Conservation (phyloP, 2,113 vertebrate genomes). For the Manacus vitellinus region DNA sequence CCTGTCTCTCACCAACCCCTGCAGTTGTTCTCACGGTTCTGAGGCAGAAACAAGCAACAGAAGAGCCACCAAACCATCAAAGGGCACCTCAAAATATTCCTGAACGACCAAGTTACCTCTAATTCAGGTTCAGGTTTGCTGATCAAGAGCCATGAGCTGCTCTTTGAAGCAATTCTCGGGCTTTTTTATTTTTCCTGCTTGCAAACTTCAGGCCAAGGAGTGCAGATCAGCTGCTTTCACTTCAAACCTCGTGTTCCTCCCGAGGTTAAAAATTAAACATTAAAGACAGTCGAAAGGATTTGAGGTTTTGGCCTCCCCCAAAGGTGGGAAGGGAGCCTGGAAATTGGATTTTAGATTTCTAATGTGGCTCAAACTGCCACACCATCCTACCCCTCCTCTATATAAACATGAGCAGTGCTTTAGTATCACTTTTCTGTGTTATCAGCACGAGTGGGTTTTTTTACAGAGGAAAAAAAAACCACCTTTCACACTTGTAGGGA, state of each 20-base stretch:
- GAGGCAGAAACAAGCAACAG: not conserved
- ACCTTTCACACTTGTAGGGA: not conserved
- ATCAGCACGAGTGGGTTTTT: rapidly evolving
- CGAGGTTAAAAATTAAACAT: not conserved
- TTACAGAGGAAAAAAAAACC: not conserved
- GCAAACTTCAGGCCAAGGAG: not conserved
- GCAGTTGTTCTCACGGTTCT: not conserved
- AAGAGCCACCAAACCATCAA: not conserved
- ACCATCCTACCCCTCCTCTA: not conserved
- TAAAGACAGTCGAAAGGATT: not conserved
- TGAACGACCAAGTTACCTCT: not conserved
- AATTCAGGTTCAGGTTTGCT: rapidly evolving
- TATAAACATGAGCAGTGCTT: rapidly evolving
- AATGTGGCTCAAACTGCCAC: too few species aligned
- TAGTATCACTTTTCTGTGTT: rapidly evolving
- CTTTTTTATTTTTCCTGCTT: not conserved
- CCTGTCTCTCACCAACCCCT: not conserved
- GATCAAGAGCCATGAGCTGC: not conserved
- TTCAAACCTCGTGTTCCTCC: not conserved
- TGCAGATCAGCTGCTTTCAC: not conserved
- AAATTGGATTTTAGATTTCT: too few species aligned
- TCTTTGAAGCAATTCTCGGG: not conserved
- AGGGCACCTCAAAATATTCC: not conserved
- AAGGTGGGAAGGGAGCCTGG: too few species aligned
- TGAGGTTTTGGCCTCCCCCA: not conserved